phyloP scores from a whole-genome alignment of 2,888 invertebrate species.

The Antheraea yamamai region DNA sequence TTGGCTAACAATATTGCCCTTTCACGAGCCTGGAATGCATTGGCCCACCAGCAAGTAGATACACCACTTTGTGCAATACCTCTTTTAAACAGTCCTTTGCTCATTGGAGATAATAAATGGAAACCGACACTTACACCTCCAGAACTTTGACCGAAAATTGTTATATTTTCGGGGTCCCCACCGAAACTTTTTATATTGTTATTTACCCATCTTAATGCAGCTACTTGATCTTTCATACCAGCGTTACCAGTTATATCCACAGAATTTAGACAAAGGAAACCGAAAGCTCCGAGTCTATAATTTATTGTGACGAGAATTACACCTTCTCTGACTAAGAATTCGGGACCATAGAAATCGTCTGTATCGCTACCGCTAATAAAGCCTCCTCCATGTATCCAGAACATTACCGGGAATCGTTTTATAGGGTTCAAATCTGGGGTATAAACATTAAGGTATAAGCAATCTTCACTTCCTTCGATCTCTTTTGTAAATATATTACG shows the following conservation, averaged over 20 bases:
- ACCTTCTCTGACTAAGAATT: conserved; percentile 59
- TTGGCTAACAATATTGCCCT: conserved; percentile 36
- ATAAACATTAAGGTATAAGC: conserved; percentile 69
- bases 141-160: conserved; percentile 45
- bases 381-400: conserved; percentile 67
- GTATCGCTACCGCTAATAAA: conserved; percentile 57
- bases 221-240: conserved; percentile 55
- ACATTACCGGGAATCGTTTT: conserved; percentile 57
- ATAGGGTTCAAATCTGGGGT: conserved; percentile 50
- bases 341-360: conserved; percentile 58
- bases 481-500: conserved; percentile 32
- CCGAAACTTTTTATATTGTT: conserved; percentile 51
- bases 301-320: conserved; percentile 68
- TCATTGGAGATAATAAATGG: conserved; percentile 56
- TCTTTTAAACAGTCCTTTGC: conserved; percentile 51
- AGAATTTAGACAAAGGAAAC: conserved; percentile 48
- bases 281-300: conserved; percentile 59
- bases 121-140: conserved; percentile 46
- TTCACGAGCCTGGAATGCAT: conserved; percentile 68
- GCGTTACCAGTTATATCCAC: conserved; percentile 52
- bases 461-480: conserved; percentile 55
- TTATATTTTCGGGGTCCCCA: conserved; percentile 35
- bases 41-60: conserved; percentile 79
- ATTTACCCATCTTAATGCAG: conserved; percentile 52
- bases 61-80: conserved; percentile 85